Conservation (phyloP, 2,888 invertebrate species). For the Chaetoderma sp. region DNA sequence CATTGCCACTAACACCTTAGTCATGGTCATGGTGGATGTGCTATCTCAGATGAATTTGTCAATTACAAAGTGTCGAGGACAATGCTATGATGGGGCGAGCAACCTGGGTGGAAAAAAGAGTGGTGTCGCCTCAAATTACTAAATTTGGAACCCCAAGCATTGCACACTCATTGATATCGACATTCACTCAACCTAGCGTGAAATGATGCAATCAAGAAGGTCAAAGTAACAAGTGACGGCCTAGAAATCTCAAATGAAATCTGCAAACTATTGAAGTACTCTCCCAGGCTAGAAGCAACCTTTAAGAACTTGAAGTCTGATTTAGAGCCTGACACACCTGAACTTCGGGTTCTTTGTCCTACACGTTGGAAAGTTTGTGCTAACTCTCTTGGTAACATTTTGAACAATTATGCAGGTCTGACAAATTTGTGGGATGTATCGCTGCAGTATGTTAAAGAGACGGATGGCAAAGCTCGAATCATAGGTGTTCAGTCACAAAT, state of each 20-base stretch:
- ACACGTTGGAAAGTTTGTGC: conserved; percentile 34
- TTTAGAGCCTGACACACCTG: conserved; percentile 25
- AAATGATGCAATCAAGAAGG: conserved; percentile 23
- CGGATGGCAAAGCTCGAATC: not conserved
- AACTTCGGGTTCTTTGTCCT: conserved; percentile 30
- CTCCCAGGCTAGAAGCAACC: conserved; percentile 31
- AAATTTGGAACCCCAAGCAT: conserved; percentile 18
- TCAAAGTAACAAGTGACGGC: conserved; percentile 22
- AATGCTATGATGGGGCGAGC: conserved; percentile 2
- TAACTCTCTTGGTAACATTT: conserved; percentile 17
- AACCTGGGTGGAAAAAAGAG: not conserved
- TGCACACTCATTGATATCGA: conserved; percentile 35
- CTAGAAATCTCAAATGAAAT: conserved; percentile 35
- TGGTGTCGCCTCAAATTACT: not conserved
- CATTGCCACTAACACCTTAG: not conserved
- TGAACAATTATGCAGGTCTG: conserved; percentile 10
- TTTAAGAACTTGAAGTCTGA: conserved; percentile 30
- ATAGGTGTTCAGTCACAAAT: not conserved
- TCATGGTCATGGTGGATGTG: not conserved
- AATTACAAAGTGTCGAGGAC: not conserved
- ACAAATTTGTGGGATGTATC: not conserved
- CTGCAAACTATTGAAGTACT: conserved; percentile 33
- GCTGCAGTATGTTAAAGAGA: not conserved
- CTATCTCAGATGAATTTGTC: not conserved
- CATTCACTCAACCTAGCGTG: conserved; percentile 35